Percentiles rank a stretch among this genome's conserved stretches.
These are phyloP conservation scores for Ptilodon capucinus DNA, from an alignment of 2,888 invertebrate genomes.

Conservation along the genomic window DNA sequence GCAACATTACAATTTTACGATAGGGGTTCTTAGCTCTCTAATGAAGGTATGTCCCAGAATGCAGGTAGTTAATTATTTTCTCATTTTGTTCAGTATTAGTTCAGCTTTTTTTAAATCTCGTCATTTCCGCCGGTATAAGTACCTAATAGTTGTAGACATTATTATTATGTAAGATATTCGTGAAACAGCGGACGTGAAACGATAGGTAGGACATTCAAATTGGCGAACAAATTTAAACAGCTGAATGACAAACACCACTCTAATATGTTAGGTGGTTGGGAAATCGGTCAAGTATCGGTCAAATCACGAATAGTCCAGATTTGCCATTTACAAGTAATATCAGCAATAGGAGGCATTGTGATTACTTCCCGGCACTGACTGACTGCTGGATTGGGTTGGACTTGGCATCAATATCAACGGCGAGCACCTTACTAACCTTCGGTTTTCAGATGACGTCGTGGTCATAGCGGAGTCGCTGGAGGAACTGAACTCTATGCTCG, in stretches of 20 bases:
- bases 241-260: constrained; percentile 27
- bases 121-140: not conserved
- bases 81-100: not conserved
- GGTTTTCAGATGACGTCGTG: no score
- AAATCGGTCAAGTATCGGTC: constrained; percentile 41
- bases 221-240: constrained; percentile 23
- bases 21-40: no score
- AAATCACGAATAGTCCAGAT: constrained; percentile 1
- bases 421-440: no score
- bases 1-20: no score
- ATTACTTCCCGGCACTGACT: no score
- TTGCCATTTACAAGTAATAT: not conserved
- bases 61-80: no score
- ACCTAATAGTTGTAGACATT: not conserved
- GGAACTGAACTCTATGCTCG: no score
- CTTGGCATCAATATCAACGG: no score
- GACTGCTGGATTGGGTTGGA: no score
- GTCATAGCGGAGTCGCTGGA: no score
- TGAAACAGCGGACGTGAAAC: constrained; percentile 6
- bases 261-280: constrained; percentile 1
- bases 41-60: no score
- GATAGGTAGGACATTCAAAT: constrained; percentile 23
- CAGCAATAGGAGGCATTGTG: no score
- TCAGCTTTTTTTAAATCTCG: not conserved
- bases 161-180: constrained; percentile 11